phyloP scores from a whole-genome alignment of 2,797 vertebrate genomes.

The Rhabdomys pumilio region DNA sequence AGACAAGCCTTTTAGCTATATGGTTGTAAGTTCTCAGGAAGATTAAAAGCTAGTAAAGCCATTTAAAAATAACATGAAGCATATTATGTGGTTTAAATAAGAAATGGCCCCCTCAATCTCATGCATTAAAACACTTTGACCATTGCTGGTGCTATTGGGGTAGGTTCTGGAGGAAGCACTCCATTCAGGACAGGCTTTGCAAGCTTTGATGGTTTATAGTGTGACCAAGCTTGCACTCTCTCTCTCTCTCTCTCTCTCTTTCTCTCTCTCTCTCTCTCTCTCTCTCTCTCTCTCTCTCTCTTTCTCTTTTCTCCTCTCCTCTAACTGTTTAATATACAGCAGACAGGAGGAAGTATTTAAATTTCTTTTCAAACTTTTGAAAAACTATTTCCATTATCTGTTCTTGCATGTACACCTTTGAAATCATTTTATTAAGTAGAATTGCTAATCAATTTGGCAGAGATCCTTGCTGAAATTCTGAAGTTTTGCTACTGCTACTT shows the following conservation, averaged over 20 bases:
- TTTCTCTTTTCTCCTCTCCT: neutral
- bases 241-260: neutral
- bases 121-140: neutral
- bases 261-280: neutral
- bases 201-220: neutral
- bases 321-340: neutral
- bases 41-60: neutral
- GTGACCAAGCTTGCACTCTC: rapidly evolving
- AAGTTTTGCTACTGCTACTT: conserved; percentile 19
- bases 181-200: neutral
- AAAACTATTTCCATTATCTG: conserved; percentile 12
- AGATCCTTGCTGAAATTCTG: conserved; percentile 29
- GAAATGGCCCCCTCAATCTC: neutral
- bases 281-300: neutral
- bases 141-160: neutral
- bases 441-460: neutral
- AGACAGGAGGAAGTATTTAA: neutral
- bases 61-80: conserved; percentile 19
- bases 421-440: conserved; percentile 23
- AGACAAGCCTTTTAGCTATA: neutral
- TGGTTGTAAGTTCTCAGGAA: neutral
- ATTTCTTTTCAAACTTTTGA: conserved; percentile 29
- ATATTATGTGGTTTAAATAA: neutral
- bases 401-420: neutral
- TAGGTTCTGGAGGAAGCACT: neutral